Evolutionary conservation across 2,797 vertebrate genomes (phyloP), one percentile per base, ranked within the genome.

Genomic region (Hephaestus fuliginosus): DNA sequence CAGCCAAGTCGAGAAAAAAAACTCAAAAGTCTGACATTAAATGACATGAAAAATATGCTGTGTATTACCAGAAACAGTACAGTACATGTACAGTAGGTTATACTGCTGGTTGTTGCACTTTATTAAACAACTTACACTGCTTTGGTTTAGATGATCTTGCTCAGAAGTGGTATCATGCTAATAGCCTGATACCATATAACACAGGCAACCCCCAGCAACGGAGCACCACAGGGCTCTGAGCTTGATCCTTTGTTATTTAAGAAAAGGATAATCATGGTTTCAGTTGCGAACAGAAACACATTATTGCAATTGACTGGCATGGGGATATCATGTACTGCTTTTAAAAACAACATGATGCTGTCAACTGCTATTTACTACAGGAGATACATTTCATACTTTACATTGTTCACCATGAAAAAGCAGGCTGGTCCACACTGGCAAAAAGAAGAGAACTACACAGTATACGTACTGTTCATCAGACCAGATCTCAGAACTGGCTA

Each of bases 121-220:
- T 33, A 48, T 2, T 2, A n/a, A 51, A 15, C 11, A 66, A 25
- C 22, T 46, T 4, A 7, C 36, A 58, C 43, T 18, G 6, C 2
- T 8, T 55, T 36, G 20, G 1, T 52, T 43, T 65, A 4, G 2
- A 49, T 58, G 20, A 36, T 48, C 1, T 36, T 56, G 20, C 8
- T 57, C 60, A 63, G 6, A 39, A 57, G 1, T 7, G 1, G 1
- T 63, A 14, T 9, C 17, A 15, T 22, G 36, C 43, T 53, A 14
- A 46, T 25, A 4, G 15, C 22, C 18, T 33, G 28, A 36, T 5
- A 17, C 13, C 44, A 7, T 36, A 18, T 3, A 30, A 63, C 14
- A 51, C 12, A 12, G 7, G 14, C 1, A 4, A 6, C 18, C 6
- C 3, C 0, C 3, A 6, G 12, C 10, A 2, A 10, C 0, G 30